Base-by-base conservation (phyloP, 2,797 vertebrate genomes). In the Carcharodon carcharias region DNA sequence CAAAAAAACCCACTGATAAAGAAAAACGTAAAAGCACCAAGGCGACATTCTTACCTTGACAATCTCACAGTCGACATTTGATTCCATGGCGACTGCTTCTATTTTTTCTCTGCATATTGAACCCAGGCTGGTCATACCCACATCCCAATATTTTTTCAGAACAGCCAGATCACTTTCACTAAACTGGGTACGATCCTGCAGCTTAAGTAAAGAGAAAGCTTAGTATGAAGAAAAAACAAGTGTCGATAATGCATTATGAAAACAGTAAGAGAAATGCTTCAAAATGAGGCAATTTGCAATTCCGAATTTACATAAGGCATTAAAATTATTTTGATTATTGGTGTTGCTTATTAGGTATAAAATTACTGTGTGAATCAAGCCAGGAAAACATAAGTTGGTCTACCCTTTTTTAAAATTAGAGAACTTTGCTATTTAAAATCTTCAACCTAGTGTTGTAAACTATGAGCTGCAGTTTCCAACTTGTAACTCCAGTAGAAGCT, bases 41-140 rank as follows among this genome's bases (percentile, higher is more conserved):
- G 40, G 63, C 23, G 61, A 93, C 96, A 97, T 96, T 97, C 98
- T 98, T 98, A 99, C 99, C 99, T 99, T 99, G 97, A 99, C 98
- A 97, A 99, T 99, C 98, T 99, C 99, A 98, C 98, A 98, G 98
- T 99, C 99, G 97, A 99, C 99, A 96, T 97, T 99, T 97, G 99
- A 98, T 96, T 99, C 98, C 96, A 98, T 98, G 95, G 99, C 98
- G 96, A 99, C 99, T 65, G 99, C 99, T 87, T 98, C 98, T 97
- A 99, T 99, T 98, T 99, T 99, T 97, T 99, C 99, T 98, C 98
- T 98, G 98, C 99, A 99, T 96, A 99, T 98, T 61, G 99, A 99
- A 96, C 99, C 99, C 97, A 99, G 98, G 97, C 99, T 99, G 97
- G 99, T 99, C 99, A 99, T 99, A 97, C 99, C 99, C 97, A 99